Evolutionary conservation across 2,888 invertebrate genomes (phyloP), one percentile per base, ranked within the genome.

Genomic region (Saturnia japonica): DNA sequence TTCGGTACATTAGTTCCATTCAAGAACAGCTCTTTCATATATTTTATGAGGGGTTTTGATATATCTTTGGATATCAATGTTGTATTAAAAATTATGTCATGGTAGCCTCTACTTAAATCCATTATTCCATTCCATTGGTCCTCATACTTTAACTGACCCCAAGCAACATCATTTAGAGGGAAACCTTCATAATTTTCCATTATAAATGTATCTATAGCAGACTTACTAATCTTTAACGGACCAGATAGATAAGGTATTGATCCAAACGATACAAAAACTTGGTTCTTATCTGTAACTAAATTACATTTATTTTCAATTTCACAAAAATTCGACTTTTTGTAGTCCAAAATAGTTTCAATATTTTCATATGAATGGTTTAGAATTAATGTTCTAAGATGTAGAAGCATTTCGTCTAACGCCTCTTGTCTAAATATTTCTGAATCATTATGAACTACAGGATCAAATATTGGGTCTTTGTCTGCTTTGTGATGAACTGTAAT

Each of bases 181-280:
- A 91, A 84, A 0, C 91, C 93, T 79, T 91, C 85, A 76, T 91
- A 93, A 73, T 89, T 88, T 68, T 90, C 86, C 93, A 93, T 93
- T 8, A 90, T 76, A 74, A 94, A 93, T 0, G 91, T 87, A 77
- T 94, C 93, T 0, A 90, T 80, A 0, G 83, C 91, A 0, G 88
- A 88, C 70, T 92, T 92, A 8, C 87, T 81, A 7, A 91, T 83
- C 78, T 91, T 91, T n/a, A 94, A 76, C 0, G 92, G 92, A 0
- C 93, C 93, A 19, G 75, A 77, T 6, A 92, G 54, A 71, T 82
- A 82, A 0, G 93, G 91, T 75, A 91, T 91, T 0, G 76, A 74
- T 0, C 88, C 89, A 11, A 77, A 71, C 19, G 72, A 75, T 1
- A 90, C 79, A 54, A 75, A 78, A 0, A 87, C 78, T 69, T 75